A percentile compares a stretch with the other conserved stretches of the same genome.
Conservation (phyloP, 1,140 invertebrate species). For the Polypedilum vanderplanki region DNA sequence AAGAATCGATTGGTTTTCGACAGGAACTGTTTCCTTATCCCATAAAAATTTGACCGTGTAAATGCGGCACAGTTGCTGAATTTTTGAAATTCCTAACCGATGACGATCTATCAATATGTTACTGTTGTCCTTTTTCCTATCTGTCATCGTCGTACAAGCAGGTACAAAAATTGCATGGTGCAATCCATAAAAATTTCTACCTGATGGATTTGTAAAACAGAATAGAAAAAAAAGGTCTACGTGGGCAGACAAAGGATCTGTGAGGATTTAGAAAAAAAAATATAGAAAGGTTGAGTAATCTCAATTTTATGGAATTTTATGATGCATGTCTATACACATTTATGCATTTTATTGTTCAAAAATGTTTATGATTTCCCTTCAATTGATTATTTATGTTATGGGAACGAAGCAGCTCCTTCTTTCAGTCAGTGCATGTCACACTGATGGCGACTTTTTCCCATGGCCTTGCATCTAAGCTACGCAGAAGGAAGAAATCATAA, state of each 20-base stretch:
- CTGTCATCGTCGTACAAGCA: too few species aligned
- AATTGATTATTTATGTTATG: conserved; percentile 21
- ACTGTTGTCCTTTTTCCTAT: too few species aligned
- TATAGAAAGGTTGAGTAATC: conserved; percentile 21
- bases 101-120: too few species aligned
- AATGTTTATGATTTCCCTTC: conserved; percentile 27
- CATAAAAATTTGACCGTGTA: too few species aligned
- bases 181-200: not conserved
- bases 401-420: not conserved
- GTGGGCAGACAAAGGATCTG: conserved; percentile 11
- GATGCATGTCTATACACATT: not conserved
- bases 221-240: not conserved
- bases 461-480: not conserved
- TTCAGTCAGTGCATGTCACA: not conserved
- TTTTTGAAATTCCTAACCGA: too few species aligned
- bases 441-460: not conserved
- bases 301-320: conserved; percentile 28
- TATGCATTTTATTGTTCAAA: conserved; percentile 3
- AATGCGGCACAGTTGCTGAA: too few species aligned
- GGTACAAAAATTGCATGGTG: not conserved
- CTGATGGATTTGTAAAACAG: not conserved
- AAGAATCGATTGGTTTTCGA: too few species aligned
- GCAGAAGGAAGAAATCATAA: not conserved
- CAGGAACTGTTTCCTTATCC: too few species aligned
- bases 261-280: not conserved